Evolutionary conservation across 2,797 vertebrate species (phyloP).

Genomic region (Triplophysa yarkandensis): DNA sequence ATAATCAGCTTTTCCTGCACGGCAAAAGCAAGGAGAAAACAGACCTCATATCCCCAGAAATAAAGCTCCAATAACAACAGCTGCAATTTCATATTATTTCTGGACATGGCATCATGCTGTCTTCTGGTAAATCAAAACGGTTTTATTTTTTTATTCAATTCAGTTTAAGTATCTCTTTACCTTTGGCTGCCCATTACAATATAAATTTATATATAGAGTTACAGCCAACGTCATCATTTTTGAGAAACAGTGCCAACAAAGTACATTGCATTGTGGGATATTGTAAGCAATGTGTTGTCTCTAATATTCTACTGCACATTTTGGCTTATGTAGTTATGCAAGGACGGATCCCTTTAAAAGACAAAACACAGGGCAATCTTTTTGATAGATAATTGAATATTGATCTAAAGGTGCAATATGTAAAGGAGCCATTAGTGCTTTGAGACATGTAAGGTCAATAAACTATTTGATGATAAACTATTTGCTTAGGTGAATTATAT

Average conservation of each 20-base stretch:
- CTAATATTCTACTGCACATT: background rate
- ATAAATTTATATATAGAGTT: background rate
- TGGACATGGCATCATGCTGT: background rate
- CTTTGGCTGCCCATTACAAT: background rate
- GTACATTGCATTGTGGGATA: background rate
- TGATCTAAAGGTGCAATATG: slow-evolving; percentile 6
- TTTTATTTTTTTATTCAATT: background rate
- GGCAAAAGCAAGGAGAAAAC: slow-evolving; percentile 32
- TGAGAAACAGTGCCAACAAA: background rate
- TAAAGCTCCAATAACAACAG: slow-evolving; percentile 60
- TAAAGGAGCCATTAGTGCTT: background rate
- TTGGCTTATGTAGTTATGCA: background rate
- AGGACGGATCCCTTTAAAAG: background rate
- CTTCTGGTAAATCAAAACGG: no score
- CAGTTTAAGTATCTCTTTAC: background rate
- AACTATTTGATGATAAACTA: background rate
- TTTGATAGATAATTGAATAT: slow-evolving; percentile 31
- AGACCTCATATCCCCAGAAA: slow-evolving; percentile 54
- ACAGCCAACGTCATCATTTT: background rate
- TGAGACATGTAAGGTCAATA: background rate
- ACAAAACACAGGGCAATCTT: background rate
- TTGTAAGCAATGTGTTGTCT: no score
- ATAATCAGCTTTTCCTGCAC: slow-evolving; percentile 71
- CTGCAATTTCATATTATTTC: background rate
- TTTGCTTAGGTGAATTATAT: background rate